Evolutionary conservation across 2,113 vertebrate species (phyloP).

Genomic region (Podilymbus podiceps): DNA sequence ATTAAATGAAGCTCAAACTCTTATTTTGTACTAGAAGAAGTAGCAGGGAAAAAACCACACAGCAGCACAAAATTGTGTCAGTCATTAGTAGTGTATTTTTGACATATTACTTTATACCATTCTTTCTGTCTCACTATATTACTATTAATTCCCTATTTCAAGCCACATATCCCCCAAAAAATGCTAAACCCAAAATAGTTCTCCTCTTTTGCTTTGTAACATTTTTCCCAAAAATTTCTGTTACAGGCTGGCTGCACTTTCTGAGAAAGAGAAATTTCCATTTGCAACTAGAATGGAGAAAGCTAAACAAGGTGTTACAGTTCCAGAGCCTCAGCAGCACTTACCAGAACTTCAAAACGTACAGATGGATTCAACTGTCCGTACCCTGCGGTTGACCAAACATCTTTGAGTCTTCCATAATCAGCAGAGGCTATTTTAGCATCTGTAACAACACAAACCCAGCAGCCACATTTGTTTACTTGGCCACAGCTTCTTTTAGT

Average conservation of each 20-base stretch:
- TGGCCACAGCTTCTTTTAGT: not conserved
- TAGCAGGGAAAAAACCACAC: not conserved
- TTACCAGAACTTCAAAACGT: not conserved
- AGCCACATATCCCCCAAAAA: not conserved
- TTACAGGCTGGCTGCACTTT: not conserved
- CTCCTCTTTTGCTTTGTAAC: not conserved
- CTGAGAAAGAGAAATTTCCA: not conserved
- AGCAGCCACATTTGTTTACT: not conserved
- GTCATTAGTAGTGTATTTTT: not conserved
- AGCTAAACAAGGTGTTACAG: not conserved
- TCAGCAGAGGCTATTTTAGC: not conserved
- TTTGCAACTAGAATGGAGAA: not conserved
- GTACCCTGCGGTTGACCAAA: not conserved
- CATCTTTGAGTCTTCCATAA: not conserved
- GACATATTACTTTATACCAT: not conserved
- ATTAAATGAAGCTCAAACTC: not conserved
- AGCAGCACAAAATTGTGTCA: not conserved
- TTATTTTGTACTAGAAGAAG: not conserved
- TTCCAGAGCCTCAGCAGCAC: not conserved
- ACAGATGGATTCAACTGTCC: not conserved
- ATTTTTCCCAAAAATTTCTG: not conserved
- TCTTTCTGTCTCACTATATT: not conserved
- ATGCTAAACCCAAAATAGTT: not conserved
- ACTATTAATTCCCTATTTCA: not conserved
- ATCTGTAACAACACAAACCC: not conserved